phyloP scores from a whole-genome alignment of 2,888 invertebrate species.

The Fissipunctia ypsillon region DNA sequence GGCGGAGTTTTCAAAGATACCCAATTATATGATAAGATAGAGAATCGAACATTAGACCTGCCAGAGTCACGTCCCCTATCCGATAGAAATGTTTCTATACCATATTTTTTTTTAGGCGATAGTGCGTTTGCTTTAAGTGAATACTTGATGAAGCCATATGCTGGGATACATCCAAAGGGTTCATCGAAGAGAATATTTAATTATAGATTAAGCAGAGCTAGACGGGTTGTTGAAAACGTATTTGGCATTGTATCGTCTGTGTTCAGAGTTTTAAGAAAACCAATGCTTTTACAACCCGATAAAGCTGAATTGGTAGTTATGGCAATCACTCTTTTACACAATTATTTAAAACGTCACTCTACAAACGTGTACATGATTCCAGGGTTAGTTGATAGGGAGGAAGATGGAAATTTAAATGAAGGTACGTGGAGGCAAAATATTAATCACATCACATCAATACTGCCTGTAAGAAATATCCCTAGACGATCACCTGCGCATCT shows the following conservation, averaged over 20 bases:
- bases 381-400: not conserved
- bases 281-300: slow-evolving; percentile 51
- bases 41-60: slow-evolving; percentile 35
- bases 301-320: slow-evolving; percentile 36
- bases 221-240: slow-evolving; percentile 41
- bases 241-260: slow-evolving; percentile 47
- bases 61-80: slow-evolving; percentile 40
- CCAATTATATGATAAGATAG: slow-evolving; percentile 32
- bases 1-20: slow-evolving; percentile 36
- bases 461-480: slow-evolving; percentile 53
- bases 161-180: slow-evolving; percentile 49
- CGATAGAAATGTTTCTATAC: slow-evolving; percentile 47
- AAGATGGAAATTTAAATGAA: slow-evolving; percentile 24
- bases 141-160: slow-evolving; percentile 56
- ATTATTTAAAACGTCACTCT: slow-evolving; percentile 49
- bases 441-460: slow-evolving; percentile 50
- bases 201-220: slow-evolving; percentile 43
- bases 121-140: slow-evolving; percentile 54
- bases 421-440: slow-evolving; percentile 47
- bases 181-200: slow-evolving; percentile 49
- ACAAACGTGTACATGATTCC: slow-evolving; percentile 21
- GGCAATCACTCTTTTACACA: slow-evolving; percentile 42
- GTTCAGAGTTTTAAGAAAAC: slow-evolving; percentile 52
- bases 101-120: slow-evolving; percentile 55
- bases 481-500: slow-evolving; percentile 54